Evolutionary conservation across 2,113 vertebrate species (phyloP), one percentile per base, ranked within the genome.

Genomic region (Sialia sialis): DNA sequence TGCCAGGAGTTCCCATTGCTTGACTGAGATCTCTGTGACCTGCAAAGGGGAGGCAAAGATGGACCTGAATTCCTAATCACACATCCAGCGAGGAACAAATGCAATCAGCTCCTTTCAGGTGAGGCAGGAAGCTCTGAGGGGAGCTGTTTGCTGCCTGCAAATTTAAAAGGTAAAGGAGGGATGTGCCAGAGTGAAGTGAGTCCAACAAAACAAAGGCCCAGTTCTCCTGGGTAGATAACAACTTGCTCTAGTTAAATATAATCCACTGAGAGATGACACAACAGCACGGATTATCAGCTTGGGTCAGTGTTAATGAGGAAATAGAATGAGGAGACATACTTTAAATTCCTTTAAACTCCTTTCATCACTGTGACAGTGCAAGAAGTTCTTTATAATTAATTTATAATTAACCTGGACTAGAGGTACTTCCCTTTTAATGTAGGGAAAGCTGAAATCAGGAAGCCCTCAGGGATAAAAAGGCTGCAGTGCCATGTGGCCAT

Each of bases 351-450:
- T 64, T 63, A 16, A 84, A 56, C 36, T 49, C 69, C 84, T 87
- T 90, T 97, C 91, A 92, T 92, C 66, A 56, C 80, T 23, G 66
- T 95, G 74, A 82, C 81, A 84, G 29, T 20, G 20, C 43, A 75
- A 78, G 25, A 73, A 85, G 72, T 77, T 66, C 75, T 84, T 93
- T 77, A 58, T 93, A 95, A 96, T 95, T 94, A 93, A 89, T 69
- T 80, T 79, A 82, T 90, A 94, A 93, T 89, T 85, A 93, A 80
- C 70, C 48, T 41, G 39, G 26, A 90, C 87, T 74, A 76, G 36
- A 95, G 38, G 43, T 83, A 62, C 51, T 84, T 91, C 46, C 62
- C 32, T 95, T 89, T 16, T 54, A 89, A 91, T 49, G 34, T 2
- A 85, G 58, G 62, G 87, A 84, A 89, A 38, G 75, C 30, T 83